Percentiles rank a stretch among this genome's conserved stretches.
phyloP scores from a whole-genome alignment of 2,113 vertebrate species.

The Corythaeola cristata region DNA sequence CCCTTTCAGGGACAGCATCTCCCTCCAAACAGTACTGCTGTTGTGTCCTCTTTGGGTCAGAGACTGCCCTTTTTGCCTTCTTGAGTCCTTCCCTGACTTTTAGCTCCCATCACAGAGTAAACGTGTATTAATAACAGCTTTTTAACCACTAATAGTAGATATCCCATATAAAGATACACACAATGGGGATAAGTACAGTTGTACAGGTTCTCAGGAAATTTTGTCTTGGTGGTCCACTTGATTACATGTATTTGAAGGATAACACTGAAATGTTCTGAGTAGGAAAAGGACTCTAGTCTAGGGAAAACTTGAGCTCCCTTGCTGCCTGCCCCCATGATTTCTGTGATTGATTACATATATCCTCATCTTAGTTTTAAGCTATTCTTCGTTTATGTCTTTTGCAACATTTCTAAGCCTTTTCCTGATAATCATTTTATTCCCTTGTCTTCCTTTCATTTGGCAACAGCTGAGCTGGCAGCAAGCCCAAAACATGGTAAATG shows the following conservation, averaged over 20 bases:
- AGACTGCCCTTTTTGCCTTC: background rate
- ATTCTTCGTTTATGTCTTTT: constrained; percentile 67
- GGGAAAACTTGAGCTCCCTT: background rate
- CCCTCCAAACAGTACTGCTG: background rate
- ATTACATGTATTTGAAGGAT: background rate
- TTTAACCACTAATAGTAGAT: background rate
- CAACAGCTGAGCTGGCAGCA: constrained; percentile 76
- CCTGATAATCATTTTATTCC: constrained; percentile 78
- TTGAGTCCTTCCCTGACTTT: background rate
- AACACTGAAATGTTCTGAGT: background rate
- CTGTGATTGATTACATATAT: constrained; percentile 28
- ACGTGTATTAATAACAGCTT: background rate
- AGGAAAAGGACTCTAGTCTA: background rate
- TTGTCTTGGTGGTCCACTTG: constrained; percentile 21
- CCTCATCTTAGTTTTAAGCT: constrained; percentile 46
- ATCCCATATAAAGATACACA: background rate
- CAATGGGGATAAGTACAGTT: background rate
- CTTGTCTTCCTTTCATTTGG: constrained; percentile 72
- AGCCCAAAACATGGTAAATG: constrained; percentile 77
- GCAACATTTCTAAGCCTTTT: constrained; percentile 64
- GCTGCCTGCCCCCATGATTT: background rate
- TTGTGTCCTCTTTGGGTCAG: background rate
- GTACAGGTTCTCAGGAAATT: background rate
- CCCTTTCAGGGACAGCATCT: background rate
- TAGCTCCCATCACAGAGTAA: background rate